These are phyloP conservation scores for Metaphire vulgaris DNA, from an alignment of 1,140 invertebrate genomes.

Conservation along the genomic window DNA sequence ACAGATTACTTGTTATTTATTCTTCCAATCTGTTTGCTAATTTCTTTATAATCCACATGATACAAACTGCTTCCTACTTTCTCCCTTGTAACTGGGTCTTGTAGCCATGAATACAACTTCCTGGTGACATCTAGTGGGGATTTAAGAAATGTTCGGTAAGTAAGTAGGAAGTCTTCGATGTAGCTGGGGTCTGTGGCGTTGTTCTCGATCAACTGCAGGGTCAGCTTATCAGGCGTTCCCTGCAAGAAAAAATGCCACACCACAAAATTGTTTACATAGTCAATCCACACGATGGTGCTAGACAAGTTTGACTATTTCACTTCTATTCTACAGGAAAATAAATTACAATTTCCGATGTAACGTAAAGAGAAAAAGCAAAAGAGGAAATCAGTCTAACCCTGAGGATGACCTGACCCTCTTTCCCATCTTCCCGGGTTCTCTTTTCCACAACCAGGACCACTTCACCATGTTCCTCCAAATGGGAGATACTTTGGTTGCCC, in stretches of 20 bases:
- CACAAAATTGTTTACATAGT: too few species aligned
- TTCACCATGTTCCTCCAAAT: neutral
- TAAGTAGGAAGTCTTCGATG: conserved; percentile 90
- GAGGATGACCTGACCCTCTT: neutral
- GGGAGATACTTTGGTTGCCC: neutral
- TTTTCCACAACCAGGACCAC: neutral
- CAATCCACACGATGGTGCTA: too few species aligned
- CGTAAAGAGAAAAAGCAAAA: too few species aligned
- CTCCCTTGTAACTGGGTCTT: neutral
- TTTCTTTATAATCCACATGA: too few species aligned
- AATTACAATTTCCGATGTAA: too few species aligned
- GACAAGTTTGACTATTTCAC: too few species aligned
- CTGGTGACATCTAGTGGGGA: conserved; percentile 72
- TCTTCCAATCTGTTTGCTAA: too few species aligned
- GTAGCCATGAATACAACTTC: conserved; percentile 74
- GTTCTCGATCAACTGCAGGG: conserved; percentile 84
- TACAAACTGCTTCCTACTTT: too few species aligned
- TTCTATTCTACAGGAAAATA: too few species aligned
- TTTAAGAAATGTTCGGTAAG: conserved; percentile 84
- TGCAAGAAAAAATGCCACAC: too few species aligned
- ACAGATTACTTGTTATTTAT: too few species aligned
- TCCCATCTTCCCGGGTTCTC: neutral
- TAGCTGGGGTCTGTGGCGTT: conserved; percentile 74
- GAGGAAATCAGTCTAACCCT: neutral
- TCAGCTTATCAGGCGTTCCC: conserved; percentile 76